Evolutionary conservation across 2,888 invertebrate species (phyloP), one percentile per base, ranked within the genome.

Genomic region (Pollenia griseotomentosa): DNA sequence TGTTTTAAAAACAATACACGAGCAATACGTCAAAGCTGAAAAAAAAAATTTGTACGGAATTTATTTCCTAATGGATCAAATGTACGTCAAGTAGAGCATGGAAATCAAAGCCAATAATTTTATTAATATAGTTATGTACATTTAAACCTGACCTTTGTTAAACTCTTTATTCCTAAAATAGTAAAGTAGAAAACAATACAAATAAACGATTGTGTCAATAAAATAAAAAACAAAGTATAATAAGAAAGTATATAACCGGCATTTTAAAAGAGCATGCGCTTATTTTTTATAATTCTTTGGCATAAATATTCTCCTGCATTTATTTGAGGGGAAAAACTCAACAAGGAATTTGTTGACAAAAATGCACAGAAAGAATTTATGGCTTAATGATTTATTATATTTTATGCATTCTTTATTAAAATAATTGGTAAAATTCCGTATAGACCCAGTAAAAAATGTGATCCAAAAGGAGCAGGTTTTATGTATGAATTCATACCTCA

Each of bases 211-310:
- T 9, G 6, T 42, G 44, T 44, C n/a, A 9, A 51, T 23, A 14
- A 75, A 55, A 73, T n/a, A 57, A 33, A 5, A 40, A 14, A 59
- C 19, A 6, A 71, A 63, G 44, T 16, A 61, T 16, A 46, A 66
- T 42, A 16, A 53, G 40, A 74, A 23, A 14, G 51, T 68, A 78
- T 6, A 74, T 61, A 74, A 66, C 84, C 84, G 84, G 79, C 84
- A 59, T 74, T 79, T 68, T 53, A 7, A 53, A 10, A 19, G 12
- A 74, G 61, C 84, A 84, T 84, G 84, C 84, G 84, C 66, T 11
- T 33, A 42, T 55, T 23, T 42, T 44, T 9, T 19, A 11, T 46
- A 9, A n/a, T 12, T 1, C 2, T 23, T n/a, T 53, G 8, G 14
- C 9, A 42, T 7, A 53, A 55, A 23, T n/a, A 55, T 61, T 42